Evolutionary conservation across 1,140 invertebrate genomes (phyloP).

Genomic region (Drosophila watanabei): DNA sequence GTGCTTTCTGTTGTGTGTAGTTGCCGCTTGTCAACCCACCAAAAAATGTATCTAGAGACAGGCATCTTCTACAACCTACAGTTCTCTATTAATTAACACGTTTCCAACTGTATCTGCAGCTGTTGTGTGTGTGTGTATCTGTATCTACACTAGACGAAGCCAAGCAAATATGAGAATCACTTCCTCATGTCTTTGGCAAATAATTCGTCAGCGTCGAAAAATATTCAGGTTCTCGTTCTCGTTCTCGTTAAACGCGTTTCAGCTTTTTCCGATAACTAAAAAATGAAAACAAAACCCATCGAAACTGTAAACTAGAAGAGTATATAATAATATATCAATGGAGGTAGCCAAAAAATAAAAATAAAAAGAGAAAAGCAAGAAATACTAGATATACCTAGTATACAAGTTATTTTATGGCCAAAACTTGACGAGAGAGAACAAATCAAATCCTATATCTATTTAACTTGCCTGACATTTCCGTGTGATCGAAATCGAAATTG

Average conservation of each 20-base stretch:
- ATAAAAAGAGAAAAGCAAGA: background rate
- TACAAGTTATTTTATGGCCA: conserved; percentile 1
- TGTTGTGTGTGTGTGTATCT: conserved; percentile 27
- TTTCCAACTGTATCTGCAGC: conserved; percentile 26
- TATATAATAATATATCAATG: conserved; percentile 1
- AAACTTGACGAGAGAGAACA: conserved; percentile 31
- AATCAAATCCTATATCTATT: conserved; percentile 27
- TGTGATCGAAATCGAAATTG: conserved; percentile 30
- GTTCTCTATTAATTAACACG: conserved; percentile 49
- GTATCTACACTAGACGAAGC: conserved; percentile 13
- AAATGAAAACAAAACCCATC: conserved; percentile 22
- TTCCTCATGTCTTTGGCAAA: conserved; percentile 59
- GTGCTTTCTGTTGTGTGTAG: conserved; percentile 10
- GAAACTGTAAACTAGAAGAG: background rate
- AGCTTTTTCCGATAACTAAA: conserved; percentile 19
- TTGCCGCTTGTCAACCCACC: conserved; percentile 8
- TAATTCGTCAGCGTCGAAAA: conserved; percentile 38
- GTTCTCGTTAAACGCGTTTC: conserved; percentile 34
- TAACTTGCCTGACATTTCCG: conserved; percentile 28
- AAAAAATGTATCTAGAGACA: conserved; percentile 17
- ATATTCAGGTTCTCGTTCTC: conserved; percentile 23
- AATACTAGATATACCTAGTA: background rate
- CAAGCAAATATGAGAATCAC: conserved; percentile 38
- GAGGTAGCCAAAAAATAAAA: background rate
- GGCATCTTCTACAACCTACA: conserved; percentile 34